Percentiles rank a stretch among this genome's conserved stretches.
Conservation (phyloP, 2,888 invertebrate species). For the Bellardia bayeri region DNA sequence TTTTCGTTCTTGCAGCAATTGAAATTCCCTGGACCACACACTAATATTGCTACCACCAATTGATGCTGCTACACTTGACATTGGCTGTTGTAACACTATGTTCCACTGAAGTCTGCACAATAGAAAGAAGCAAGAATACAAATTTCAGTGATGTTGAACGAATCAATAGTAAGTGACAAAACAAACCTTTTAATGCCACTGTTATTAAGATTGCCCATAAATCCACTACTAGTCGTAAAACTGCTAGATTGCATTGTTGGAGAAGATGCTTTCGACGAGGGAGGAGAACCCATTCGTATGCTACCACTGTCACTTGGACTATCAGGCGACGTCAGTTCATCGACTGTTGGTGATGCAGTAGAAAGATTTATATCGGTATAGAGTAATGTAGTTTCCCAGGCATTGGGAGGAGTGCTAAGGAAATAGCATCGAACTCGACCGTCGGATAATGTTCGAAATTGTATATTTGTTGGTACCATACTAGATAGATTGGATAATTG, state of each 20-base stretch:
- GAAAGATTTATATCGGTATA: conserved; percentile 91
- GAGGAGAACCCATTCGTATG: conserved; percentile 64
- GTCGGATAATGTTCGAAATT: conserved; percentile 91
- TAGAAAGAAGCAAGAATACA: conserved; percentile 54
- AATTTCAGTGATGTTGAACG: not conserved
- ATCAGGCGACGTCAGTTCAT: conserved; percentile 51
- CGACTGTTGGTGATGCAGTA: conserved; percentile 77
- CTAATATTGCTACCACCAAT: conserved; percentile 80
- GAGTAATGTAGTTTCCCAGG: conserved; percentile 95
- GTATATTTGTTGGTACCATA: conserved; percentile 92
- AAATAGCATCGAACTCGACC: conserved; percentile 95
- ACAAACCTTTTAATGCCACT: conserved; percentile 59
- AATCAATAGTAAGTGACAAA: not conserved
- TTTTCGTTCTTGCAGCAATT: conserved; percentile 95
- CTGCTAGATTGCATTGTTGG: conserved; percentile 69
- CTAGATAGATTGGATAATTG: conserved; percentile 91
- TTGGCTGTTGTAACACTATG: conserved; percentile 91
- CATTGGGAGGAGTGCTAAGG: conserved; percentile 93
- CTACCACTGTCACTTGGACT: conserved; percentile 64
- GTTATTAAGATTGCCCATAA: conserved; percentile 26
- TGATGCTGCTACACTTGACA: conserved; percentile 86
- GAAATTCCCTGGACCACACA: conserved; percentile 93
- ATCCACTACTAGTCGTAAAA: conserved; percentile 48
- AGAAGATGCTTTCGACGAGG: conserved; percentile 73
- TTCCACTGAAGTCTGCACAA: conserved; percentile 89